Evolutionary conservation across 1,140 invertebrate species (phyloP), one percentile per base, ranked within the genome.

Genomic region (Drosophila pandora): DNA sequence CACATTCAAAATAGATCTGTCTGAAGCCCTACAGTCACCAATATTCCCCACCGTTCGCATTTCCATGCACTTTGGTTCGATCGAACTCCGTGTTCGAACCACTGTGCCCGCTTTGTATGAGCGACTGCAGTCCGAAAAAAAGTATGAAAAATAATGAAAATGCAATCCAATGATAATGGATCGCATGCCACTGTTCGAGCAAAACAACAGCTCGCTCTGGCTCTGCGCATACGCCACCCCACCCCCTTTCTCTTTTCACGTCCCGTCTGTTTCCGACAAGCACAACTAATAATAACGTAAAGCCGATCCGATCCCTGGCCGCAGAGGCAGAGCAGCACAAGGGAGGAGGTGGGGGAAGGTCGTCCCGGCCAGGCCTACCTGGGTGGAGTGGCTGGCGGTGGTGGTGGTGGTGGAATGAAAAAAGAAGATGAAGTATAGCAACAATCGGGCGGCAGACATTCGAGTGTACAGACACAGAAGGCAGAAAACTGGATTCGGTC

Each of bases 361-460:
- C 30, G 53, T n/a, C 41, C 23, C 25, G 43, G 32, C 45, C 53
- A 72, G 62, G 74, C 56, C 70, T 17, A 17, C 17, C 17, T 17
- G 65, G 10, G 17, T 62, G 74, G 17, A 47, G 41, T 75, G 58
- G 54, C 57, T 7, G 9, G 49, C 7, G 9, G 49, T 28, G 25
- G 25, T 28, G 25, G 72, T 77, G 76, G 81, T 76, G 81, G 81
- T 76, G 77, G 75, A 77, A 65, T 57, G 68, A 85, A 85, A 85
- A 84, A 85, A 85, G 77, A 87, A 87, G 82, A 87, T 85, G 82
- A 87, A 85, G 81, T 85, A 87, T 85, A 81, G 77, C 73, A 85
- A 79, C 78, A 59, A 73, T 45, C 57, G 63, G 64, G 53, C 64
- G 76, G 62, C 61, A 65, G 62, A 83, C 72, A 84, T 85, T 84